Evolutionary conservation across 2,113 vertebrate genomes (phyloP).

Genomic region (Centropus unirufus): DNA sequence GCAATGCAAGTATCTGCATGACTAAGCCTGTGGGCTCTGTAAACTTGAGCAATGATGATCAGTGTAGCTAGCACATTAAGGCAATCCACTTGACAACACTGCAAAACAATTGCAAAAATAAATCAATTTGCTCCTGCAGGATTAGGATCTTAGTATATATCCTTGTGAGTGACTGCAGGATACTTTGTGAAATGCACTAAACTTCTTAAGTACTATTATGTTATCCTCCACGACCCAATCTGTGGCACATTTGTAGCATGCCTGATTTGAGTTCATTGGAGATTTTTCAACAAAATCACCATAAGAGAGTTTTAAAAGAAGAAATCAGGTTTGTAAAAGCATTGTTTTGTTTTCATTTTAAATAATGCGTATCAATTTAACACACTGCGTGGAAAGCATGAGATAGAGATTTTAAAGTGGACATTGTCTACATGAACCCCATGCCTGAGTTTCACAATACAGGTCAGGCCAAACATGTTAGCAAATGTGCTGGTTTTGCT

Average conservation of each 20-base stretch:
- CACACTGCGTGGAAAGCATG: not conserved
- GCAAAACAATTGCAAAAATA: not conserved
- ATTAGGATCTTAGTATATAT: not conserved
- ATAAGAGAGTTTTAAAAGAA: not conserved
- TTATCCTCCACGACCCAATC: not conserved
- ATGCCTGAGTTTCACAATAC: not conserved
- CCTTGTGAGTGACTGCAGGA: not conserved
- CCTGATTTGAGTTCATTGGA: not conserved
- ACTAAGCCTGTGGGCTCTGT: not conserved
- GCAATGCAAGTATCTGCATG: not conserved
- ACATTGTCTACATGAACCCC: rapidly evolving
- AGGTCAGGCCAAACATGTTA: not conserved
- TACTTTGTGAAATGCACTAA: not conserved
- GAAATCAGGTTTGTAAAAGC: not conserved
- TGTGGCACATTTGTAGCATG: not conserved
- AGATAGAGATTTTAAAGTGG: not conserved
- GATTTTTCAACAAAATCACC: not conserved
- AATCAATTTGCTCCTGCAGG: not conserved
- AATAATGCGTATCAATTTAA: not conserved
- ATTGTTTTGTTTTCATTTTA: not conserved
- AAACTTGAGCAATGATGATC: not conserved
- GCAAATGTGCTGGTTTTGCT: not conserved
- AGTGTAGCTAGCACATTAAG: not conserved
- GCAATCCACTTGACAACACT: not conserved
- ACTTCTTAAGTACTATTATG: not conserved